Conservation (phyloP, 2,888 invertebrate species). For the Machimus atricapillus region DNA sequence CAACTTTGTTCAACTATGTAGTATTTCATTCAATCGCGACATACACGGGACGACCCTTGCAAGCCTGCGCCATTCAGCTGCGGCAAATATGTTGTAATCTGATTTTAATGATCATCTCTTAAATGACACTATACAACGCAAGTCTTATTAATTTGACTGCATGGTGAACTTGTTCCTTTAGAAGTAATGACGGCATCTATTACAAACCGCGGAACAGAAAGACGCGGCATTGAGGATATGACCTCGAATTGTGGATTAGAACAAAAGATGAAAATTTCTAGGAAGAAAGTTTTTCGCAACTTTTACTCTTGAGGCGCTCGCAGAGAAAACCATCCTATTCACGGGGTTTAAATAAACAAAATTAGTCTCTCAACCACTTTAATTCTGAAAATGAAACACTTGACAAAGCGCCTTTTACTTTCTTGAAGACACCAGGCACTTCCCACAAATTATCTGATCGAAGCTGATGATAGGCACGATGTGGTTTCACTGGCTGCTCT, state of each 20-base stretch:
- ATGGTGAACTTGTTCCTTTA: background rate
- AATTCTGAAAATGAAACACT: background rate
- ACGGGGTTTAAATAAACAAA: background rate
- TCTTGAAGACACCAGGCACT: background rate
- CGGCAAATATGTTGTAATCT: slow-evolving; percentile 6
- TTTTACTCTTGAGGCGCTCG: background rate
- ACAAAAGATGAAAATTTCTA: background rate
- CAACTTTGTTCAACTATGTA: background rate
- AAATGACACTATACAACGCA: slow-evolving; percentile 1
- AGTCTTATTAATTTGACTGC: slow-evolving; percentile 5
- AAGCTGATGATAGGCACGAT: background rate
- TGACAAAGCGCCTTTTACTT: background rate
- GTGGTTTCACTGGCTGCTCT: background rate
- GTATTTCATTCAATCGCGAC: slow-evolving; percentile 17
- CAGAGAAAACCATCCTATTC: background rate
- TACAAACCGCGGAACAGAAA: background rate
- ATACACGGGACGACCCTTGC: background rate
- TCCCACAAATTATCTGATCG: background rate
- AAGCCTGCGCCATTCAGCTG: background rate
- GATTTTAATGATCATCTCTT: slow-evolving; percentile 18
- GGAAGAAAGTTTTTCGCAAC: background rate
- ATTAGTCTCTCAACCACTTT: background rate
- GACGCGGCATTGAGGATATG: background rate
- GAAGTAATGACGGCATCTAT: background rate
- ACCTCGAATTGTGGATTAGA: background rate